Base-by-base conservation (phyloP, 1,140 invertebrate genomes). In the Camponotus floridanus region DNA sequence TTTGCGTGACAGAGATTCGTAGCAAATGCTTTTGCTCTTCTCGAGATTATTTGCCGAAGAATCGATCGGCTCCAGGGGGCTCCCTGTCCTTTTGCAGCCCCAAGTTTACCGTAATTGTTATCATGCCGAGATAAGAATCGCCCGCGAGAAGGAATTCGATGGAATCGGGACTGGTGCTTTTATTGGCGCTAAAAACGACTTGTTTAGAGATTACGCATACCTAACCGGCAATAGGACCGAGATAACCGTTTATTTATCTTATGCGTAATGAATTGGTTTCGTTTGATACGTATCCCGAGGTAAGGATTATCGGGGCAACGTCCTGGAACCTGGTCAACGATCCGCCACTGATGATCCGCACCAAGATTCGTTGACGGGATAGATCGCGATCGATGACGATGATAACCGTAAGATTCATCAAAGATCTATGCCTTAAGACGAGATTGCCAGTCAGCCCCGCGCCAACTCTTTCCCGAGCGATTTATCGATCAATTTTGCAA, bases 401-500 rank as follows among this genome's bases (percentile, higher is more conserved):
- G 48, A 51, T 51, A 51, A 51, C 15, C 15, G 48, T 51, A 51
- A 5, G 31, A 79, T 79, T n/a, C 11, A 33, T 6, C 11, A 33
- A 21, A 31, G 64, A 79, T 67, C 67, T 48, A 55, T 79, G 42
- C 31, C n/a, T 51, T 51, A 39, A 51, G 48, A 67, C 61, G 61
- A 65, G 31, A 65, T 33, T 7, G 42, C 26, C 76, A 42, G 36
- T 39, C 13, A 4, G 2, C 11, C 42, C 36, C 0, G 18, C 26
- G 13, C 2, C 36, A 26, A 6, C n/a, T 65, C 33, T 79, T 79
- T 67, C 9, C 42, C 42, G 31, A 51, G 3, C 42, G 31, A 21
- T 64, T 62, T 51, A 36, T 51, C 42, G 61, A 18, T 55, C n/a
- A 39, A 39, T 79, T 79, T 79, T 79, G 45, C 61, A 21, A 79